phyloP scores from a whole-genome alignment of 2,888 invertebrate species.

The Azorinus chamasolen region DNA sequence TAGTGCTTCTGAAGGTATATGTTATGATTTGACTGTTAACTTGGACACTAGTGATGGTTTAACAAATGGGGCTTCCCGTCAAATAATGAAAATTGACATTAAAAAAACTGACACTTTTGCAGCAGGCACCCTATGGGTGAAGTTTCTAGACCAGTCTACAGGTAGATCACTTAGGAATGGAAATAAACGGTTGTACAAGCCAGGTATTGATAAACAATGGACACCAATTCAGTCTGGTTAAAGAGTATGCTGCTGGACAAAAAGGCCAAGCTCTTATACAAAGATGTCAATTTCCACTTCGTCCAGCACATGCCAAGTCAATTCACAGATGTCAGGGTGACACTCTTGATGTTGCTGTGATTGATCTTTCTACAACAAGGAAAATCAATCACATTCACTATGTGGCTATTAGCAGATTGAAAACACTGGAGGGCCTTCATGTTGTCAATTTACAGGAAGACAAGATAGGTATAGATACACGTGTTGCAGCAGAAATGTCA shows the following conservation, averaged over 20 bases:
- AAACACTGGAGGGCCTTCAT: slow-evolving; percentile 39
- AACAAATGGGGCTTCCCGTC: slow-evolving; percentile 49
- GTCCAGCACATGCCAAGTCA: slow-evolving; percentile 54
- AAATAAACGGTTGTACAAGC: slow-evolving; percentile 26
- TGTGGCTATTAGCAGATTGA: slow-evolving; percentile 57
- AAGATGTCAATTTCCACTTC: slow-evolving; percentile 58
- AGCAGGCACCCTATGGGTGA: slow-evolving; percentile 46
- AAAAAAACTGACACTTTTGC: background rate
- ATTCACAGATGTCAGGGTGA: slow-evolving; percentile 56
- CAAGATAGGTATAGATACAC: slow-evolving; percentile 32
- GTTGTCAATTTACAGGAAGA: slow-evolving; percentile 45
- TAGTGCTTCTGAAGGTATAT: slow-evolving; percentile 25
- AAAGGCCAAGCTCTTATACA: slow-evolving; percentile 39
- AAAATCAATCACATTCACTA: slow-evolving; percentile 58
- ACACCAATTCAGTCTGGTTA: slow-evolving; percentile 43
- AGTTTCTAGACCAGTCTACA: slow-evolving; percentile 33
- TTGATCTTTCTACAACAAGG: slow-evolving; percentile 50
- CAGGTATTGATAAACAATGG: slow-evolving; percentile 34
- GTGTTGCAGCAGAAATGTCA: slow-evolving; percentile 46
- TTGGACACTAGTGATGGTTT: slow-evolving; percentile 46
- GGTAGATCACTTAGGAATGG: slow-evolving; percentile 21
- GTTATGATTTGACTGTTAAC: slow-evolving; percentile 55
- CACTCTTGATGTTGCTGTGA: slow-evolving; percentile 50
- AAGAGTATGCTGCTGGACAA: slow-evolving; percentile 38
- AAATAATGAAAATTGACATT: slow-evolving; percentile 22